Evolutionary conservation across 2,888 invertebrate genomes (phyloP).

Genomic region (Philaethria dido): DNA sequence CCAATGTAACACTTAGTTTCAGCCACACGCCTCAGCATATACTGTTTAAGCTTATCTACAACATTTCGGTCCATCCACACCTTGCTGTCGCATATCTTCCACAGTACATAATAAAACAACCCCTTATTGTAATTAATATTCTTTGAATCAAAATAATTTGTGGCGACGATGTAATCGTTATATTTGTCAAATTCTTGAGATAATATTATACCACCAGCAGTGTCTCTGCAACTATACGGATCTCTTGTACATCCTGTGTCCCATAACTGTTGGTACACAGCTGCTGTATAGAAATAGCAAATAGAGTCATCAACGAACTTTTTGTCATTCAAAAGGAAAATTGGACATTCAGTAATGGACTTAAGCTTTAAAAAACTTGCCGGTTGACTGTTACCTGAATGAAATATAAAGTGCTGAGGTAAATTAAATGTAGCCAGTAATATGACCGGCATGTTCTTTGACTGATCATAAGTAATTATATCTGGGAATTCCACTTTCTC

Average conservation of each 20-base stretch:
- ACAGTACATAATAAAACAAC: slow-evolving; percentile 56
- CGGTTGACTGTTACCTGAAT: slow-evolving; percentile 34
- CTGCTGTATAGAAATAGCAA: slow-evolving; percentile 58
- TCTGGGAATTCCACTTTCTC: slow-evolving; percentile 60
- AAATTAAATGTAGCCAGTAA: slow-evolving; percentile 51
- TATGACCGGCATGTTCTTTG: slow-evolving; percentile 58
- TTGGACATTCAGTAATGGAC: slow-evolving; percentile 53
- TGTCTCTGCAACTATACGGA: slow-evolving; percentile 55
- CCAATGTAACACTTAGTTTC: slow-evolving; percentile 53
- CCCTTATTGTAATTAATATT: slow-evolving; percentile 56
- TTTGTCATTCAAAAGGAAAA: slow-evolving; percentile 52
- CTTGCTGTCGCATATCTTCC: slow-evolving; percentile 59
- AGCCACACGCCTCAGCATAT: slow-evolving; percentile 53
- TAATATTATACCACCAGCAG: slow-evolving; percentile 56
- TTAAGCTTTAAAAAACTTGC: slow-evolving; percentile 56
- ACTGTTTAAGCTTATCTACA: slow-evolving; percentile 54
- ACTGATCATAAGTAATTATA: slow-evolving; percentile 52
- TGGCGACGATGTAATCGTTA: slow-evolving; percentile 58
- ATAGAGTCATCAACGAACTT: slow-evolving; percentile 54
- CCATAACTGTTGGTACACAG: slow-evolving; percentile 56
- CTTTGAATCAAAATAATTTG: slow-evolving; percentile 56
- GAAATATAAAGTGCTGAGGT: slow-evolving; percentile 54
- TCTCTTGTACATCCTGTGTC: slow-evolving; percentile 48
- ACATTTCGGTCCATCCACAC: slow-evolving; percentile 61
- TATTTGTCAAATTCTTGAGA: slow-evolving; percentile 56